These are phyloP conservation scores for Brachystomella parvula DNA, from an alignment of 1,140 invertebrate species.

Conservation along the genomic window DNA sequence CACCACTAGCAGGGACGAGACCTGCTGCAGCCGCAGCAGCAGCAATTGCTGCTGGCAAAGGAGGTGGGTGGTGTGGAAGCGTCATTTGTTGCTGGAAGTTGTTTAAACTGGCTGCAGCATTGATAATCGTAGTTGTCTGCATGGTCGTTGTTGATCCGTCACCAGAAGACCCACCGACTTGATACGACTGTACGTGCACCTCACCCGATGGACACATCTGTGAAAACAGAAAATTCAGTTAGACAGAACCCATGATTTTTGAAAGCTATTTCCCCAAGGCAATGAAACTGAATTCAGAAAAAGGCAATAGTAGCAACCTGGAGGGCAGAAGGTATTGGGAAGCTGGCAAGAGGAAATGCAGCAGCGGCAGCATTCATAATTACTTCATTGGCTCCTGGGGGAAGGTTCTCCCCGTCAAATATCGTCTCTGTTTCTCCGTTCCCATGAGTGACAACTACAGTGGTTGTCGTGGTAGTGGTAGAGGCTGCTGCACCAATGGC, in stretches of 20 bases:
- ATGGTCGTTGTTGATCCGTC: constrained; percentile 24
- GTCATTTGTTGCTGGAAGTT: constrained; percentile 25
- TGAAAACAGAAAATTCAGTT: neutral
- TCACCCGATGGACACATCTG: constrained; percentile 25
- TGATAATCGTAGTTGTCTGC: constrained; percentile 34
- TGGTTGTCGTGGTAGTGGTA: constrained; percentile 33
- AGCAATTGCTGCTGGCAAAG: constrained; percentile 23
- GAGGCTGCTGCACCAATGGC: constrained; percentile 15
- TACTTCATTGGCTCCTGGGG: constrained; percentile 35
- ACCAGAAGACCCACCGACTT: constrained; percentile 18
- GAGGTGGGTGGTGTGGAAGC: constrained; percentile 24
- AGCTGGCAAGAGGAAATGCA: constrained; percentile 35
- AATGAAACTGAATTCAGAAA: no score
- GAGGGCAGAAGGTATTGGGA: constrained; percentile 22
- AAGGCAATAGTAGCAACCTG: constrained; percentile 10
- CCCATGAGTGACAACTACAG: constrained; percentile 34
- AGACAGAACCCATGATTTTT: neutral
- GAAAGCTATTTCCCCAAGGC: no score
- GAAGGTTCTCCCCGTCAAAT: constrained; percentile 35
- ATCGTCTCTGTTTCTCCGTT: constrained; percentile 38
- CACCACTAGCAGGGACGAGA: constrained; percentile 23
- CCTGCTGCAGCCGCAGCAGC: constrained; percentile 27
- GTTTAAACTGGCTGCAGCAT: constrained; percentile 10
- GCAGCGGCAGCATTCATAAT: constrained; percentile 34
- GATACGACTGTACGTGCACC: constrained; percentile 33